Evolutionary conservation across 2,797 vertebrate species (phyloP), one percentile per base, ranked within the genome.

Genomic region (Antrozous pallidus): DNA sequence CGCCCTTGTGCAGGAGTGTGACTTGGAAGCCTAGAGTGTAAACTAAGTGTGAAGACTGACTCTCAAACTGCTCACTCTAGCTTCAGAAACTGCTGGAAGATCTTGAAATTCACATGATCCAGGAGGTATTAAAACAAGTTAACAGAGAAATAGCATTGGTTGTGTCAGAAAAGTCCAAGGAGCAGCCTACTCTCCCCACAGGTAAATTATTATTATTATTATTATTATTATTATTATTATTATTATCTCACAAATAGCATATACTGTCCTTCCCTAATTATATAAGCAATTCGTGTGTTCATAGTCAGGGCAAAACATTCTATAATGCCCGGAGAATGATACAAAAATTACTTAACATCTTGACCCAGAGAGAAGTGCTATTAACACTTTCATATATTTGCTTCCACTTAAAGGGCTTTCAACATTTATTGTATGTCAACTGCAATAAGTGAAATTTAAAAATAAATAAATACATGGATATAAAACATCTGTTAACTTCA

Each of bases 81-180:
- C 97, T 99, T 93, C 97, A 98, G 96, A 98, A 98, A 51, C 98
- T 99, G 95, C 96, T 99, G 97, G 98, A 99, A 98, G 98, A 96
- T 94, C 96, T 97, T n/a, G 98, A 99, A 98, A 98, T 98, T 70
- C 98, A 98, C 85, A 98, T 98, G 98, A 98, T 99, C 94, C 96
- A 94, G 94, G 97, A 98, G 2, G 94, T 98, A 88, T 96, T 98
- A 96, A 98, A 96, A 95, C 98, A 97, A 97, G 97, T 98, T 74
- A 98, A 93, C 85, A 96, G 96, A 93, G 98, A 98, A 82, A 91
- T 97, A 56, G 98, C 94, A 11, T 95, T 98, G 94, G 97, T 98
- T 93, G 96, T 98, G 81, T 98, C 98, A 81, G 98, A 99, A 98
- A 97, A 97, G 94, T 96, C 97, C 6, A 97, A 97, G 70, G 95